These are phyloP conservation scores for Tuta absoluta DNA, from an alignment of 2,888 invertebrate genomes.

Conservation along the genomic window DNA sequence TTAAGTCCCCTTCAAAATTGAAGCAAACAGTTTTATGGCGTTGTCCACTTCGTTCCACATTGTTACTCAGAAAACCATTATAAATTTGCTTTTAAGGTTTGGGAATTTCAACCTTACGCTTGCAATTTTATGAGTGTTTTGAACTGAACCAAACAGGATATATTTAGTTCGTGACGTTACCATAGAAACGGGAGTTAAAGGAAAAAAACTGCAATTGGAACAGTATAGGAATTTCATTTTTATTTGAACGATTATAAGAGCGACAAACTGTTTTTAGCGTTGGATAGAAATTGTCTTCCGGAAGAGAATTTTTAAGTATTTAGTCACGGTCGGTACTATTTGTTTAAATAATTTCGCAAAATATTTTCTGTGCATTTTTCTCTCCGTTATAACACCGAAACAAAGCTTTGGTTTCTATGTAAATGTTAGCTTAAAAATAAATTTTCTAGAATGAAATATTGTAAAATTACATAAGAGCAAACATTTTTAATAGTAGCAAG, in stretches of 20 bases:
- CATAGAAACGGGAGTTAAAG: constrained; percentile 60
- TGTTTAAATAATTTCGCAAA: neutral
- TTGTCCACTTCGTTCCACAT: constrained; percentile 70
- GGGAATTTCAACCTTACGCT: constrained; percentile 38
- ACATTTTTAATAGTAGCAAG: too few species aligned
- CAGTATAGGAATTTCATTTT: constrained; percentile 34
- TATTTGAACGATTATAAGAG: constrained; percentile 30
- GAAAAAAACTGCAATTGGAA: constrained; percentile 43
- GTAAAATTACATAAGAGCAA: too few species aligned
- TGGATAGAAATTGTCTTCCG: constrained; percentile 7
- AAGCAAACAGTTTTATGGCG: constrained; percentile 75
- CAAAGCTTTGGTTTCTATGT: neutral
- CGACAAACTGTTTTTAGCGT: neutral
- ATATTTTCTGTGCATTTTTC: constrained; percentile 4
- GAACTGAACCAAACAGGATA: neutral
- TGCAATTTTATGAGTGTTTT: constrained; percentile 25
- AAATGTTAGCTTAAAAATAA: too few species aligned
- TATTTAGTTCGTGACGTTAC: constrained; percentile 65
- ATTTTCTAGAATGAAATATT: too few species aligned
- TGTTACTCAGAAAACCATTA: constrained; percentile 55
- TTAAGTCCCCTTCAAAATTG: constrained; percentile 67
- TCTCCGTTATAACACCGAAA: neutral
- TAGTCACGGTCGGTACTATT: constrained; percentile 1
- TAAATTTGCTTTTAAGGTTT: constrained; percentile 29
- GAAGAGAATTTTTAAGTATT: constrained; percentile 5